Percentiles rank a stretch among this genome's conserved stretches.
Evolutionary conservation across 2,797 vertebrate species (phyloP).

Genomic region (Loriculus beryllinus): DNA sequence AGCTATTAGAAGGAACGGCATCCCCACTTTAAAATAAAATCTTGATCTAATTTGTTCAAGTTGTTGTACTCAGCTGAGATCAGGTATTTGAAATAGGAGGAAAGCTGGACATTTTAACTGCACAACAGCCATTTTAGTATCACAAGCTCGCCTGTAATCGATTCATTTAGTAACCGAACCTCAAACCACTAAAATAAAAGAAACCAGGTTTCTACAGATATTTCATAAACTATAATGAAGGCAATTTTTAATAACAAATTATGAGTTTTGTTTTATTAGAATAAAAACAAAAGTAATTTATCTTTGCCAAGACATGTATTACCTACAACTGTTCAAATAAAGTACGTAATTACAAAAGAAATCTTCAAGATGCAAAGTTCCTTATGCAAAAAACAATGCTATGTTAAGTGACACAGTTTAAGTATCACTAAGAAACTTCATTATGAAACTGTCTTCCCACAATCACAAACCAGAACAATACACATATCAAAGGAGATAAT

Average conservation of each 20-base stretch:
- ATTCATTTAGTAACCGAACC: constrained; percentile 55
- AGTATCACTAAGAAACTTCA: neutral
- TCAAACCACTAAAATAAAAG: constrained; percentile 45
- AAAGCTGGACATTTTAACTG: neutral
- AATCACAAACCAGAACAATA: constrained; percentile 29
- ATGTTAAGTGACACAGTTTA: neutral
- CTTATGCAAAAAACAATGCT: neutral
- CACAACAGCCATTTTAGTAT: neutral
- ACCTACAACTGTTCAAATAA: neutral
- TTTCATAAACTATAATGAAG: neutral
- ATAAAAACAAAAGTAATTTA: neutral
- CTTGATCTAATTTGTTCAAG: neutral
- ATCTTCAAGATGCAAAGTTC: neutral
- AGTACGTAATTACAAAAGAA: neutral
- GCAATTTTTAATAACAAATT: neutral
- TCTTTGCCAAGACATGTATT: neutral
- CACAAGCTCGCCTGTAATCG: neutral
- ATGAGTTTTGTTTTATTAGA: neutral
- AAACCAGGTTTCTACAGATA: neutral
- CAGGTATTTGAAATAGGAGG: neutral
- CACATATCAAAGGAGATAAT: neutral
- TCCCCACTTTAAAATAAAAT: neutral
- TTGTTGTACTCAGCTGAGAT: neutral
- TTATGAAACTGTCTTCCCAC: neutral
- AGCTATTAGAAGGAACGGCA: neutral